Conservation (phyloP, 2,797 vertebrate species). For the Hydrocynus forskahlii region DNA sequence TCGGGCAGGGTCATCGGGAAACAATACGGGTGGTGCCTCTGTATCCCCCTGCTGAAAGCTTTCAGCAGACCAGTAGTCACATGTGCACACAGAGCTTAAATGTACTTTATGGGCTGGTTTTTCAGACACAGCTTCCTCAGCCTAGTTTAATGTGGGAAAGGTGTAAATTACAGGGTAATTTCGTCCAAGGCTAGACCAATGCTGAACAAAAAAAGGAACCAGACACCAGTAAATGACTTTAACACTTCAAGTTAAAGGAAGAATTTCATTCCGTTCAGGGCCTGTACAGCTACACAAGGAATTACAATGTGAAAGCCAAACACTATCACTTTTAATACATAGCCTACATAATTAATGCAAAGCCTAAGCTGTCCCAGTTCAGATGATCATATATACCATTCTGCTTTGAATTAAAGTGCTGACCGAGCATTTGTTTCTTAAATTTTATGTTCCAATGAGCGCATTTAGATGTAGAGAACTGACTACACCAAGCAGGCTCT, state of each 20-base stretch:
- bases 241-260: neutral
- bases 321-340: slow-evolving; percentile 13
- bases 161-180: neutral
- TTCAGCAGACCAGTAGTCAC: neutral
- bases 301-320: slow-evolving; percentile 6
- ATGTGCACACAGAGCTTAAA: neutral
- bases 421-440: neutral
- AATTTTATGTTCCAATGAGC: neutral
- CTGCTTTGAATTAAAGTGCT: neutral
- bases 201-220: slow-evolving; percentile 15
- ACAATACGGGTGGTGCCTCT: slow-evolving; percentile 12
- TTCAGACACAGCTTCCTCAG: neutral
- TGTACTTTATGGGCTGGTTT: neutral
- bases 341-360: slow-evolving; percentile 14
- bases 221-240: slow-evolving; percentile 10
- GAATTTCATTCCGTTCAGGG: slow-evolving; percentile 22
- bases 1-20: slow-evolving; percentile 23
- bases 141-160: slow-evolving; percentile 1
- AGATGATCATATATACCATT: slow-evolving; percentile 10
- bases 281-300: slow-evolving; percentile 13
- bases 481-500: neutral
- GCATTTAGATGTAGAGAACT: neutral
- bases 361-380: neutral
- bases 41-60: neutral
- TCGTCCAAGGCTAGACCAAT: neutral